phyloP scores from a whole-genome alignment of 2,888 invertebrate species.

The Cotesia congregata region DNA sequence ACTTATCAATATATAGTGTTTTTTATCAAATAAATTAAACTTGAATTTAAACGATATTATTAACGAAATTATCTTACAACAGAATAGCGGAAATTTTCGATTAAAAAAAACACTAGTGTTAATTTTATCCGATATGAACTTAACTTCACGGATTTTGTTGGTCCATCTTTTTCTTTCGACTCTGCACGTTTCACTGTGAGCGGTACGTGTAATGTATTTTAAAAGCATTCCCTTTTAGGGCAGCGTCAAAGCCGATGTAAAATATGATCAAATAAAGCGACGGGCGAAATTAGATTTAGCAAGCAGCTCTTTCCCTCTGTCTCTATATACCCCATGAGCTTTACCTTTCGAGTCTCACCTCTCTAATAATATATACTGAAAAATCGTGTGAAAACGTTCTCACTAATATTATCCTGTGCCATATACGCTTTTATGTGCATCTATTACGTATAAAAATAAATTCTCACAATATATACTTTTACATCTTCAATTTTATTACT shows the following conservation, averaged over 20 bases:
- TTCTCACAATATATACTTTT: neutral
- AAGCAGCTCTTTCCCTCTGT: conserved; percentile 62
- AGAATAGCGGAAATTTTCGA: neutral
- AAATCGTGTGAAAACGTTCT: conserved; percentile 52
- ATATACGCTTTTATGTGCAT: neutral
- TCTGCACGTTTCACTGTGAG: conserved; percentile 39
- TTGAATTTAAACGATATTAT: neutral
- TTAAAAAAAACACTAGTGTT: conserved; percentile 12
- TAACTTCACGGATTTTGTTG: conserved; percentile 18
- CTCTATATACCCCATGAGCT: conserved; percentile 22
- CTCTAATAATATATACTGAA: conserved; percentile 25
- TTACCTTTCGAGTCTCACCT: conserved; percentile 17
- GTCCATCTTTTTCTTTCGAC: conserved; percentile 35
- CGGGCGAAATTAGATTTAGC: conserved; percentile 64
- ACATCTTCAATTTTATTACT: neutral
- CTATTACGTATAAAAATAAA: conserved; percentile 4
- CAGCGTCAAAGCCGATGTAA: conserved; percentile 69
- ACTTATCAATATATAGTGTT: neutral
- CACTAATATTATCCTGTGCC: conserved; percentile 24
- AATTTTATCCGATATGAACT: conserved; percentile 25
- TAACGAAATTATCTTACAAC: neutral
- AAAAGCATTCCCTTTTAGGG: conserved; percentile 67
- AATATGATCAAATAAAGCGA: conserved; percentile 69
- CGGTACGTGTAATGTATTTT: conserved; percentile 67
- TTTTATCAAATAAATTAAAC: neutral